Conservation (phyloP, 1,140 invertebrate genomes). For the Nasonia longicornis region DNA sequence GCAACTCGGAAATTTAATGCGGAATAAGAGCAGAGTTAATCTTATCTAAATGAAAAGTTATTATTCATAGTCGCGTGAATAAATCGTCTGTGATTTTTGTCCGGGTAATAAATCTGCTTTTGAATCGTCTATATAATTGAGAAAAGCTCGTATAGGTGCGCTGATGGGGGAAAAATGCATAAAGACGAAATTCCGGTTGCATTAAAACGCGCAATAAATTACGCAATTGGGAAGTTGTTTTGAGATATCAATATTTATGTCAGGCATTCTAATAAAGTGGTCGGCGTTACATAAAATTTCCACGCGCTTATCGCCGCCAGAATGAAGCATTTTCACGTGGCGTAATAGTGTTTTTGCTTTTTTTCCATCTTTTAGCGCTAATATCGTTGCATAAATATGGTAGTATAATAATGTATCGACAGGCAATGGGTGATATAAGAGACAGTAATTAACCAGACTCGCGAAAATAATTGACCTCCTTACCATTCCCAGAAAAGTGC, state of each 20-base stretch:
- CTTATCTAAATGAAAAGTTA: background rate
- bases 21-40: background rate
- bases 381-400: background rate
- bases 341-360: background rate
- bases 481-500: background rate
- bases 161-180: background rate
- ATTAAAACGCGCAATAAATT: background rate
- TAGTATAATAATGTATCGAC: background rate
- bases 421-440: background rate
- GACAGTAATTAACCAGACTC: background rate
- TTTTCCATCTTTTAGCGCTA: background rate
- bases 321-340: background rate
- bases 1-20: background rate
- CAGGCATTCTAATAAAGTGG: background rate
- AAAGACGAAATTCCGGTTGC: background rate
- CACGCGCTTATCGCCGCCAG: background rate
- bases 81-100: background rate
- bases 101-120: background rate
- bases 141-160: background rate
- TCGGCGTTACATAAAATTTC: background rate
- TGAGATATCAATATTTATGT: slow-evolving; percentile 6
- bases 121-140: background rate
- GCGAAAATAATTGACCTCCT: background rate
- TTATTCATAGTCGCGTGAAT: background rate
- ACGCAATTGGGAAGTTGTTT: background rate